Percentiles rank a stretch among this genome's conserved stretches.
These are phyloP conservation scores for Clanis bilineata DNA, from an alignment of 2,888 invertebrate genomes.

Conservation along the genomic window DNA sequence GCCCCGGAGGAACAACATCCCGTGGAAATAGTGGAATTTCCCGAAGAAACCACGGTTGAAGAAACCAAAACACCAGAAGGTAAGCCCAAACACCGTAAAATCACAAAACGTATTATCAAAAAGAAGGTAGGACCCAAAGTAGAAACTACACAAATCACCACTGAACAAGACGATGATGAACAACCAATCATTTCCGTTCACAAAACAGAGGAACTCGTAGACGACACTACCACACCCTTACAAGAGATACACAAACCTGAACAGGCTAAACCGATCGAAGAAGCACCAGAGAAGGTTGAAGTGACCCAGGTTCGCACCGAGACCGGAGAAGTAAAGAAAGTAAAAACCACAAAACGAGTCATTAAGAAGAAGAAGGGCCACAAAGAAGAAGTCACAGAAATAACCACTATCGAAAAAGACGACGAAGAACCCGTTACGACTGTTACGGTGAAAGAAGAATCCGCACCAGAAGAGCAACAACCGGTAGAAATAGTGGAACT, in stretches of 20 bases:
- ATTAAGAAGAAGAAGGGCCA: conserved; percentile 24
- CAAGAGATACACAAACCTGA: conserved; percentile 25
- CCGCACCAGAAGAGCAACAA: conserved; percentile 17
- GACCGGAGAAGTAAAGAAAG: conserved; percentile 40
- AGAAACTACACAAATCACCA: conserved; percentile 37
- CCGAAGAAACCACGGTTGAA: conserved; percentile 49
- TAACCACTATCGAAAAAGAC: conserved; percentile 28
- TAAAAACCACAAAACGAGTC: conserved; percentile 32
- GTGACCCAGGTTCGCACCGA: conserved; percentile 34
- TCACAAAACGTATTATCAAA: conserved; percentile 58
- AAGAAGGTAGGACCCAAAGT: conserved; percentile 55
- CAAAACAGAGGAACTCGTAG: conserved; percentile 44
- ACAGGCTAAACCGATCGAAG: conserved; percentile 29
- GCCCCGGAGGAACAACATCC: conserved; percentile 46
- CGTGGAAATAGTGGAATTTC: conserved; percentile 39
- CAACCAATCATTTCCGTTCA: conserved; percentile 59
- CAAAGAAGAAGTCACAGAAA: conserved; percentile 29
- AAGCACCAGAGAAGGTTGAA: conserved; percentile 47
- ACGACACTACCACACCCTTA: conserved; percentile 30
- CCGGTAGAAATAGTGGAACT: conserved; percentile 29
- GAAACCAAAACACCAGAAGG: conserved; percentile 43
- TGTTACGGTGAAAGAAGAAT: conserved; percentile 45
- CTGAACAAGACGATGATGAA: conserved; percentile 32
- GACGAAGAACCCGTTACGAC: conserved; percentile 43
- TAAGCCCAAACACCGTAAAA: conserved; percentile 44